Conservation (phyloP, 2,888 invertebrate species). For the Norana najaformis region DNA sequence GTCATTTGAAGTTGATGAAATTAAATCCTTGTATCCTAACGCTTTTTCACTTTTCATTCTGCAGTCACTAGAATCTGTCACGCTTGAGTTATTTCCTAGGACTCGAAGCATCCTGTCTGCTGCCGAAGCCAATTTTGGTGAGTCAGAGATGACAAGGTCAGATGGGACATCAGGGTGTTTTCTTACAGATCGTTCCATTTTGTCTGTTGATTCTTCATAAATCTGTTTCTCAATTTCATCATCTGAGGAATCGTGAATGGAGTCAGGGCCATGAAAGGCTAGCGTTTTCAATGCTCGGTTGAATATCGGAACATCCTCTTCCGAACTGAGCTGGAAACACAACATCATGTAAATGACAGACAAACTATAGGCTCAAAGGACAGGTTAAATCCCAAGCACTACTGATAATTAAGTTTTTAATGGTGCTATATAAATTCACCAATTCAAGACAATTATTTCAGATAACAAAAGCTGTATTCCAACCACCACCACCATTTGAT, state of each 20-base stretch:
- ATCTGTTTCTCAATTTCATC: neutral
- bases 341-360: neutral
- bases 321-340: constrained; percentile 48
- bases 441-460: no score
- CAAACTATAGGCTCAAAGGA: neutral
- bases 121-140: constrained; percentile 10
- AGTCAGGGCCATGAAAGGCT: neutral
- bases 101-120: constrained; percentile 2
- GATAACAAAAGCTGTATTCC: neutral
- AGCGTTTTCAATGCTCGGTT: constrained; percentile 46
- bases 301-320: constrained; percentile 55
- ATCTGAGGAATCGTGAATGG: constrained; percentile 29
- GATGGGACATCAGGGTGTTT: neutral
- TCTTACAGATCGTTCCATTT: neutral
- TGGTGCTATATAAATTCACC: neutral
- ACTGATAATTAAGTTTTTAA: neutral
- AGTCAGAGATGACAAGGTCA: neutral
- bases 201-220: neutral
- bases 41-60: neutral
- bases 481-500: no score
- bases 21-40: neutral
- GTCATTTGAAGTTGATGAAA: neutral
- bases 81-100: neutral
- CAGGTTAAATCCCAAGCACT: neutral
- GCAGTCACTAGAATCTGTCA: no score